Percentiles rank a stretch among this genome's conserved stretches.
Conservation (phyloP, 2,797 vertebrate genomes). For the Ctenopoma multispine region DNA sequence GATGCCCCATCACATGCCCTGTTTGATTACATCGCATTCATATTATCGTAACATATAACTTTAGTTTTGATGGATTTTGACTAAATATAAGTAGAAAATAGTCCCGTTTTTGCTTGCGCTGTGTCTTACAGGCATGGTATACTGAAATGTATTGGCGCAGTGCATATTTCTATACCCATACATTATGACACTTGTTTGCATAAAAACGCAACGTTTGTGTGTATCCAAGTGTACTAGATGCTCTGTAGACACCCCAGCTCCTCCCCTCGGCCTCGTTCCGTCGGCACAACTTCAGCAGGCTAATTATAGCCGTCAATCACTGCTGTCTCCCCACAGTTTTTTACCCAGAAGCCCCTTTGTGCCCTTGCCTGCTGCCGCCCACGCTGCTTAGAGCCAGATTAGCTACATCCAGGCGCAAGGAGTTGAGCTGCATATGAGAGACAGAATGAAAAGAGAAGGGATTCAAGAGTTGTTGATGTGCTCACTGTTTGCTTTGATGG, state of each 20-base stretch:
- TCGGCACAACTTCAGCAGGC: conserved; percentile 68
- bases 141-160: background rate
- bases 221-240: conserved; percentile 52
- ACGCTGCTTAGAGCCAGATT: conserved; percentile 69
- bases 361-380: conserved; percentile 73
- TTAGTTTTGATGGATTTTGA: background rate
- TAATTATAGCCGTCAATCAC: conserved; percentile 84
- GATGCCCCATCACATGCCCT: background rate
- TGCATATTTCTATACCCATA: conserved; percentile 10
- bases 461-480: conserved; percentile 49
- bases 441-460: conserved; percentile 32
- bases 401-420: conserved; percentile 63
- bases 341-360: conserved; percentile 66
- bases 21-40: background rate
- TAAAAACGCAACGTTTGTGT: conserved; percentile 41
- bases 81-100: background rate
- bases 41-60: no score
- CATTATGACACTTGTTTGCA: conserved; percentile 33
- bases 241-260: conserved; percentile 63
- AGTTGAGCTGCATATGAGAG: conserved; percentile 55
- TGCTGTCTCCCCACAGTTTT: conserved; percentile 62
- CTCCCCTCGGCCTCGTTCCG: conserved; percentile 72
- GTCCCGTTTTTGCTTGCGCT: background rate
- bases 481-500: conserved; percentile 38
- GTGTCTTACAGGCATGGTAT: background rate